Conservation (phyloP, 2,888 invertebrate species). For the Platerodrilus igneus region DNA sequence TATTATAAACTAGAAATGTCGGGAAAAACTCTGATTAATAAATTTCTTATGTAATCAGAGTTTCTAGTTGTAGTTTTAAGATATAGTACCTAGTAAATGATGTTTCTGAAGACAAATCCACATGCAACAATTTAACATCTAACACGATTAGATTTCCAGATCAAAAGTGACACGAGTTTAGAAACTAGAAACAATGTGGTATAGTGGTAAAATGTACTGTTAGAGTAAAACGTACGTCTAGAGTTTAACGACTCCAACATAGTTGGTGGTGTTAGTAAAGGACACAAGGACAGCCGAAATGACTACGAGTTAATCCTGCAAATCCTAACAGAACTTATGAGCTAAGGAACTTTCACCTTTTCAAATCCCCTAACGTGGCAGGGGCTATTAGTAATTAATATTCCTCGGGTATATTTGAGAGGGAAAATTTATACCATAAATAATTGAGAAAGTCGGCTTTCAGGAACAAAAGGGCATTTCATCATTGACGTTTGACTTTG, state of each 20-base stretch:
- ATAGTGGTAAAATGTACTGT: constrained; percentile 27
- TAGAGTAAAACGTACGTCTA: constrained; percentile 31
- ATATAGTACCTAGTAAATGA: no score
- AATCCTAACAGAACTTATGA: constrained; percentile 29
- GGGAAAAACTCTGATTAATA: no score
- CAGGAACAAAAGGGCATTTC: no score
- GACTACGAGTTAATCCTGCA: constrained; percentile 31
- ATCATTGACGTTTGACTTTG: no score
- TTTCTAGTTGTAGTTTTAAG: no score
- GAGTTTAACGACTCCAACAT: constrained; percentile 32
- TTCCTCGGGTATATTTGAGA: constrained; percentile 1
- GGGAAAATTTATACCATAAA: no score
- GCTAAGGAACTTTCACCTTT: constrained; percentile 14
- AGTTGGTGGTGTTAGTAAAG: constrained; percentile 26
- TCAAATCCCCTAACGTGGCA: constrained; percentile 9
- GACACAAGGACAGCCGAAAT: constrained; percentile 30
- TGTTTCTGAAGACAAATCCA: no score
- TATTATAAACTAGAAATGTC: no score
- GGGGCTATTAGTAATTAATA: constrained; percentile 14
- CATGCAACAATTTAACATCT: constrained; percentile 5
- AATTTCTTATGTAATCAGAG: no score
- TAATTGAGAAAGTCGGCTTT: no score
- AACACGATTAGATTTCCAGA: constrained; percentile 21
- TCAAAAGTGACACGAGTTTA: constrained; percentile 28
- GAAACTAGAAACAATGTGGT: constrained; percentile 33